phyloP scores from a whole-genome alignment of 2,113 vertebrate genomes.

The Odontesthes bonariensis region DNA sequence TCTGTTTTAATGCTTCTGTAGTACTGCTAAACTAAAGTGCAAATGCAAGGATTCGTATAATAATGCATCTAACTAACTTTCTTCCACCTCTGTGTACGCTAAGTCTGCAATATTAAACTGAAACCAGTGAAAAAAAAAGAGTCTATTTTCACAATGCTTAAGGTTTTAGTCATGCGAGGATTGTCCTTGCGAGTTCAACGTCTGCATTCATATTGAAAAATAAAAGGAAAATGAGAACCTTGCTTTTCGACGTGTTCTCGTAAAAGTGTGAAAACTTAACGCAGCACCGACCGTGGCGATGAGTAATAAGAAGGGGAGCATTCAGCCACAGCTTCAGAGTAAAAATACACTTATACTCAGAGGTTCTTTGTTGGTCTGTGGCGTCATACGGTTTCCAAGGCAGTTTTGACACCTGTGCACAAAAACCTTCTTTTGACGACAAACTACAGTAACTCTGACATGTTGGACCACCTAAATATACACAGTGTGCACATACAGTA shows the following conservation, averaged over 20 bases:
- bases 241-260: conserved; percentile 1
- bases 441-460: conserved; percentile 42
- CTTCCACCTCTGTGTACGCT: not conserved
- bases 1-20: too few relatives aligned
- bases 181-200: not conserved
- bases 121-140: not conserved
- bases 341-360: conserved; percentile 57
- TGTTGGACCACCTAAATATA: conserved; percentile 18
- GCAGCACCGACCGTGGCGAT: conserved; percentile 26
- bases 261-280: conserved; percentile 20
- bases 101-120: not conserved
- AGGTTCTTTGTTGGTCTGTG: conserved; percentile 56
- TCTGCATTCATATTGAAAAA: conserved; percentile 6
- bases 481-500: conserved; percentile 19
- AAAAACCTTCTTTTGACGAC: conserved; percentile 27
- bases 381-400: conserved; percentile 66
- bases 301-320: conserved; percentile 9
- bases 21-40: not conserved
- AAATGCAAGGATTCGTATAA: not conserved
- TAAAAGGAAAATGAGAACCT: conserved; percentile 33
- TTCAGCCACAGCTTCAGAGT: conserved; percentile 27
- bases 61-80: not conserved
- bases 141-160: not conserved
- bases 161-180: not conserved
- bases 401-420: conserved; percentile 62